phyloP scores from a whole-genome alignment of 1,140 invertebrate genomes.

The Colletes gigas region DNA sequence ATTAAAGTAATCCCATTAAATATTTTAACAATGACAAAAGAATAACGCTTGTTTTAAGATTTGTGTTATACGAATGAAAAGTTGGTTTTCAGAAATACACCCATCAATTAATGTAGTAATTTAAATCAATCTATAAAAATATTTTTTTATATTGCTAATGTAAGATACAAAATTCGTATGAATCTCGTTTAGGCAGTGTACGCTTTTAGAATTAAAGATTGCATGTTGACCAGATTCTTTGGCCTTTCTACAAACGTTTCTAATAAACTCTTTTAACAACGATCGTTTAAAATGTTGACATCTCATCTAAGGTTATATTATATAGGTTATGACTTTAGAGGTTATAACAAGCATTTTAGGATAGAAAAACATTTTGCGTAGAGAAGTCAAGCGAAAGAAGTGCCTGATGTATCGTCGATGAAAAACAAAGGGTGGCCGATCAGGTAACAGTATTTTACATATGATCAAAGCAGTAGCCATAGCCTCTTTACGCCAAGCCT shows the following conservation, averaged over 20 bases:
- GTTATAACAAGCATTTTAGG: constrained; percentile 46
- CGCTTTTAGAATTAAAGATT: neutral
- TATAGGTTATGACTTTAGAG: constrained; percentile 75
- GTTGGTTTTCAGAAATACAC: neutral
- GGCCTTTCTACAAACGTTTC: neutral
- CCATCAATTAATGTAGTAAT: neutral
- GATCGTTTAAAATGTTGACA: constrained; percentile 68
- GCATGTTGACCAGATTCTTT: neutral
- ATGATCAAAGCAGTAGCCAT: constrained; percentile 67
- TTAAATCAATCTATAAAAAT: neutral
- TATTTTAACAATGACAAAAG: neutral
- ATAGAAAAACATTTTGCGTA: constrained; percentile 14
- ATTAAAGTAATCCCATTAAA: neutral
- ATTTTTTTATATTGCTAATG: constrained; percentile 11
- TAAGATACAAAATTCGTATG: neutral
- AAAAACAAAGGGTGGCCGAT: constrained; percentile 51
- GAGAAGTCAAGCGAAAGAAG: constrained; percentile 2
- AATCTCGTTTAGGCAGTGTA: neutral
- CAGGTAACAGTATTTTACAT: constrained; percentile 53
- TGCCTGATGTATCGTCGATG: constrained; percentile 1
- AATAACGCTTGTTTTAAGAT: too few relatives aligned
- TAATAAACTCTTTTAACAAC: constrained; percentile 15
- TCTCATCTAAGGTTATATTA: constrained; percentile 77
- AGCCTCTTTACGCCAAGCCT: constrained; percentile 66
- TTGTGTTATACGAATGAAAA: too few relatives aligned